Percentiles rank a stretch among this genome's conserved stretches.
These are phyloP conservation scores for Hetaerina titia DNA, from an alignment of 2,888 invertebrate genomes.

Conservation along the genomic window DNA sequence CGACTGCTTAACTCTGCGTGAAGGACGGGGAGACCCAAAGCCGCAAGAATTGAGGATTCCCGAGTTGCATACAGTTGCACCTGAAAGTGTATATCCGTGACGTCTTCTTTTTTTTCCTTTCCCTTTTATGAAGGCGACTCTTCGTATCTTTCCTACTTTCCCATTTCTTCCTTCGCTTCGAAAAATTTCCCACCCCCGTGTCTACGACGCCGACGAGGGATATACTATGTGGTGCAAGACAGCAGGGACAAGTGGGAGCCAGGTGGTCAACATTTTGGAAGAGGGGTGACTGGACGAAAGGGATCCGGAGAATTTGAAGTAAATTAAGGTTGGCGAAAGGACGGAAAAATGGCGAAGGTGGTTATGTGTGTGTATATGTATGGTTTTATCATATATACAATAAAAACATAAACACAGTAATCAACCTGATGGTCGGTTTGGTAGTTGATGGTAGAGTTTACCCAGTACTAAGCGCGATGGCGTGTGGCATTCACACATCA, in stretches of 20 bases:
- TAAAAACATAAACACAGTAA: no score
- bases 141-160: not conserved
- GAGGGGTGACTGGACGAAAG: not conserved
- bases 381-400: no score
- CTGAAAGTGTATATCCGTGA: not conserved
- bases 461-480: no score
- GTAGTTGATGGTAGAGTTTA: no score
- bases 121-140: not conserved
- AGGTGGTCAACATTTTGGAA: not conserved
- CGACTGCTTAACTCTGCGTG: not conserved
- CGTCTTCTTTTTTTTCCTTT: not conserved
- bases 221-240: not conserved
- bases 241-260: not conserved
- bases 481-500: no score
- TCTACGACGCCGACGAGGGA: not conserved
- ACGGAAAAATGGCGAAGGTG: not conserved
- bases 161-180: not conserved
- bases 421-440: no score
- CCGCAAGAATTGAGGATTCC: not conserved
- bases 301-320: not conserved
- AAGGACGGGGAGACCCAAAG: not conserved
- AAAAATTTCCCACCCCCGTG: not conserved
- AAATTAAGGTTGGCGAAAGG: not conserved
- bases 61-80: not conserved
- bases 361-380: not conserved